phyloP scores from a whole-genome alignment of 53 echinoderm and acorn worm genomes.

The Astropecten irregularis region DNA sequence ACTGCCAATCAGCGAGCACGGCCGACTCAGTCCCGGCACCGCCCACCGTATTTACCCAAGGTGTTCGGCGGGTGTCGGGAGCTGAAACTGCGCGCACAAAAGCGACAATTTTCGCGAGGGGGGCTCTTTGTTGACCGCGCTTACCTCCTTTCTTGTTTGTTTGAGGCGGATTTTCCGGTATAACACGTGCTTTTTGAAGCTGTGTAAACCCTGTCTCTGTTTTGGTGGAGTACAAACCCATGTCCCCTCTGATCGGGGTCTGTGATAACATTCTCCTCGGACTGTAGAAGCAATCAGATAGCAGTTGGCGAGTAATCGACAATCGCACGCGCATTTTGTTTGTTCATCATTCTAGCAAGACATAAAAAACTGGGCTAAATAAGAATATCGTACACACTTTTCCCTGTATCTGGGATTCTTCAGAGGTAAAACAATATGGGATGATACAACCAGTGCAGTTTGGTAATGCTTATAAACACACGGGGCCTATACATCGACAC shows the following conservation, averaged over 20 bases:
- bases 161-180: conserved; percentile 62
- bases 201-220: conserved; percentile 37
- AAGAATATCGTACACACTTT: background rate
- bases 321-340: conserved; percentile 45
- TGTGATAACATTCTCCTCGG: conserved; percentile 31
- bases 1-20: conserved; percentile 46
- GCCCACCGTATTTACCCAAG: conserved; percentile 67
- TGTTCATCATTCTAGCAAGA: conserved; percentile 28
- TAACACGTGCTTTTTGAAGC: conserved; percentile 60
- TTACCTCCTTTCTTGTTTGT: conserved; percentile 56
- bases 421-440: too few relatives aligned
- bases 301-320: conserved; percentile 8
- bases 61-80: conserved; percentile 63
- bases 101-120: conserved; percentile 72
- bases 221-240: background rate
- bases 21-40: conserved; percentile 15
- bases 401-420: background rate
- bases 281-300: background rate
- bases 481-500: too few relatives aligned
- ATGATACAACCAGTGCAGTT: too few relatives aligned
- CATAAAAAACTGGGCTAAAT: background rate
- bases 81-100: conserved; percentile 62
- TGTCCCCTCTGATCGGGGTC: conserved; percentile 2
- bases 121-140: conserved; percentile 55
- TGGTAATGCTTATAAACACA: too few relatives aligned